Evolutionary conservation across 2,113 vertebrate genomes (phyloP).

Genomic region (Hippopotamus amphibius): DNA sequence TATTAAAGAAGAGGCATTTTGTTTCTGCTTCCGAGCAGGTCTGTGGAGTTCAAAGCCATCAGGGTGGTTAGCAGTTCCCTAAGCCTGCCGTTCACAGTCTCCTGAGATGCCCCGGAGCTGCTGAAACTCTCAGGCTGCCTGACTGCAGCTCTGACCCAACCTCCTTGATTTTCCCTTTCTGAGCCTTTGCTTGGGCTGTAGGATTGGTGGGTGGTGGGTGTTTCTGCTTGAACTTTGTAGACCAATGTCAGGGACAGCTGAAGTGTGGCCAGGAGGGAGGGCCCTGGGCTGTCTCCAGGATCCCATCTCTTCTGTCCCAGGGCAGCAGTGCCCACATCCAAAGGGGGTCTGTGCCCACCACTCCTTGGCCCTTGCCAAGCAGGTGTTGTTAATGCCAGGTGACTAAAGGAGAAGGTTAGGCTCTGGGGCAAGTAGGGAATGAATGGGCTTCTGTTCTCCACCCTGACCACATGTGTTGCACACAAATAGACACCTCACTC

Average conservation of each 20-base stretch:
- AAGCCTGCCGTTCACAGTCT: neutral
- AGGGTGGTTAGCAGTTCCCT: neutral
- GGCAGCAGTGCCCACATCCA: neutral
- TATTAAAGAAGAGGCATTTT: neutral
- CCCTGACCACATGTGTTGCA: slow-evolving; percentile 73
- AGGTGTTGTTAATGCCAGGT: neutral
- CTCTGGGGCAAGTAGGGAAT: slow-evolving; percentile 65
- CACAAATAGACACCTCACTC: slow-evolving; percentile 62
- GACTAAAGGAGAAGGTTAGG: slow-evolving; percentile 49
- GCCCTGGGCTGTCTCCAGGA: neutral
- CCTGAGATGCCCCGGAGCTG: neutral
- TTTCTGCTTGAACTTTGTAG: neutral
- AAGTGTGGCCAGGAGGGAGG: neutral
- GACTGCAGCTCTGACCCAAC: neutral
- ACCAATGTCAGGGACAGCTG: neutral
- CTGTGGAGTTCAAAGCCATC: slow-evolving; percentile 41
- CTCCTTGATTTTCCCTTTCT: neutral
- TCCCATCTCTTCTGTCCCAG: neutral
- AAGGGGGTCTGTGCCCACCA: neutral
- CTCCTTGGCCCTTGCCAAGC: neutral
- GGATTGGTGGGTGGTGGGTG: neutral
- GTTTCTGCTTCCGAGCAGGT: neutral
- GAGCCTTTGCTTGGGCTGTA: neutral
- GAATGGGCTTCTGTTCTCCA: slow-evolving; percentile 79
- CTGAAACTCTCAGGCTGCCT: neutral